Percentiles rank a stretch among this genome's conserved stretches.
These are phyloP conservation scores for Xanthorhoe spadicearia DNA, from an alignment of 2,888 invertebrate species.

Conservation along the genomic window DNA sequence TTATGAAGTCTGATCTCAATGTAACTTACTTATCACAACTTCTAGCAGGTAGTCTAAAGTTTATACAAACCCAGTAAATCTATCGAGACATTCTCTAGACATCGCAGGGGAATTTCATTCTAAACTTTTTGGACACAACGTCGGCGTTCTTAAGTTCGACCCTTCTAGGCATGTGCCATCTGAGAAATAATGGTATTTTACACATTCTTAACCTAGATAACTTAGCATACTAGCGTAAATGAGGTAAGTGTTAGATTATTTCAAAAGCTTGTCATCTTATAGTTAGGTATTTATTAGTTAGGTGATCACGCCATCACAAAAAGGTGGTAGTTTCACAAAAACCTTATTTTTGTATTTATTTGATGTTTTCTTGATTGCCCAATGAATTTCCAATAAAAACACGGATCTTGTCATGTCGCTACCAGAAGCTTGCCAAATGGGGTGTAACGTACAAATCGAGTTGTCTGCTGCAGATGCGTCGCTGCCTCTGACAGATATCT, in stretches of 20 bases:
- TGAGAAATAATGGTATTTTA: not conserved
- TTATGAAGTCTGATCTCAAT: not conserved
- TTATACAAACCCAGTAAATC: constrained; percentile 10
- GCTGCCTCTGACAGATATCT: constrained; percentile 60
- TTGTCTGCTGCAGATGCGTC: constrained; percentile 58
- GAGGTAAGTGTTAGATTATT: not conserved
- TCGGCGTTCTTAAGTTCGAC: not conserved
- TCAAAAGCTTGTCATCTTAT: too few species aligned
- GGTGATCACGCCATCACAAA: not conserved
- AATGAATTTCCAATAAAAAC: constrained; percentile 17
- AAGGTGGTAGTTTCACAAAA: not conserved
- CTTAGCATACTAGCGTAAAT: not conserved
- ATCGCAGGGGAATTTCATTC: constrained; percentile 3
- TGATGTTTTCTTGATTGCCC: not conserved
- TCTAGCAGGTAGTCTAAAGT: not conserved
- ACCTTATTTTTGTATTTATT: not conserved
- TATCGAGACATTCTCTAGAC: constrained; percentile 15
- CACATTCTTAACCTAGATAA: too few species aligned
- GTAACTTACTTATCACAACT: not conserved
- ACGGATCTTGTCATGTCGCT: constrained; percentile 19
- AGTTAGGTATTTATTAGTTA: too few species aligned
- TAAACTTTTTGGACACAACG: constrained; percentile 8
- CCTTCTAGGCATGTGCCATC: not conserved
- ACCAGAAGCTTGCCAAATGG: constrained; percentile 50
- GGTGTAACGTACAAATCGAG: constrained; percentile 58